A percentile compares a stretch with the other conserved stretches of the same genome.
Evolutionary conservation across 1,140 invertebrate species (phyloP).

Genomic region (Cydia fagiglandana): DNA sequence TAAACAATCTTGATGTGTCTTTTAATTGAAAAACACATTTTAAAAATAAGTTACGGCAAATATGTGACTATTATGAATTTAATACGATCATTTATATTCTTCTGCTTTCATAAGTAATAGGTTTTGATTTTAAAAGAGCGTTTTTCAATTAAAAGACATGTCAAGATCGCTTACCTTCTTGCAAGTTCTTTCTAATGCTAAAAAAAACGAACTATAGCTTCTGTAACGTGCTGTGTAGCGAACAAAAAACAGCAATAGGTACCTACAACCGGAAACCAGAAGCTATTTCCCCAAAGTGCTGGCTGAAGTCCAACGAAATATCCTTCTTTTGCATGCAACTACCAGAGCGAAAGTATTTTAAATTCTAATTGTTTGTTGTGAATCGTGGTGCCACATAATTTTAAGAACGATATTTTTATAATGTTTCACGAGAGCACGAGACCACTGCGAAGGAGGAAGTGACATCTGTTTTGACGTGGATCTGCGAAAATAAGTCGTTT

Average conservation of each 20-base stretch:
- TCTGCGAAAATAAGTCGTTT: slow-evolving; percentile 25
- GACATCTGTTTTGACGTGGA: slow-evolving; percentile 24
- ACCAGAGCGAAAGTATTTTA: slow-evolving; percentile 41
- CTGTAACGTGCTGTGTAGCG: neutral
- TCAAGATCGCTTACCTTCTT: too few relatives aligned
- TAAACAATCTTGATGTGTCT: too few relatives aligned
- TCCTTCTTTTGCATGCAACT: slow-evolving; percentile 32
- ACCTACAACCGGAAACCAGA: slow-evolving; percentile 4
- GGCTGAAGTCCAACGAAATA: slow-evolving; percentile 38
- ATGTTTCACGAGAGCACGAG: neutral
- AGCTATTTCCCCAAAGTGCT: slow-evolving; percentile 33
- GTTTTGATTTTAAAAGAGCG: too few relatives aligned
- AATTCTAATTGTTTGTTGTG: slow-evolving; percentile 33
- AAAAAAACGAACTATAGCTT: too few relatives aligned
- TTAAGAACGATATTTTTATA: slow-evolving; percentile 19
- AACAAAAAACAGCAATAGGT: neutral
- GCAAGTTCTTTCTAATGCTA: too few relatives aligned
- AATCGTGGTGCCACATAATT: neutral
- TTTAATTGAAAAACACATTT: too few relatives aligned
- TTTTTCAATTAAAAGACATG: too few relatives aligned
- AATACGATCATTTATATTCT: too few relatives aligned
- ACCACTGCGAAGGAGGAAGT: neutral
- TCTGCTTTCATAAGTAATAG: too few relatives aligned
- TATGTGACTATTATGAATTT: too few relatives aligned
- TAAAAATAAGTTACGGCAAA: too few relatives aligned